Evolutionary conservation across 2,797 vertebrate species (phyloP), one percentile per base, ranked within the genome.

Genomic region (Echiichthys vipera): DNA sequence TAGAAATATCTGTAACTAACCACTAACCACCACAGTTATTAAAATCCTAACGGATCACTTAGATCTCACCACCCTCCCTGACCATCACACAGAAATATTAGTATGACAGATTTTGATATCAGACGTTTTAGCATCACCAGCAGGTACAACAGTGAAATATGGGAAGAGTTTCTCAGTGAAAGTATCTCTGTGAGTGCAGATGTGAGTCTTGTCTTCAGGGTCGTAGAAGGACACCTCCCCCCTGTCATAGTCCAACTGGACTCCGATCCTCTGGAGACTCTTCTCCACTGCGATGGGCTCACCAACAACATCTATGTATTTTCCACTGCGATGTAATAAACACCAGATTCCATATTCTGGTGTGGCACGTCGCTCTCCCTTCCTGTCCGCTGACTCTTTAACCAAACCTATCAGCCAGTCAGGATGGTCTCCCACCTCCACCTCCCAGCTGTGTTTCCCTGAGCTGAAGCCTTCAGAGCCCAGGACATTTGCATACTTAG

Each of bases 381-480:
- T 61, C 36, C 57, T 68, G 6, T 68, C 42, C 7, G n/a, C 43
- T 8, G 80, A 68, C 53, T 83, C 84, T 24, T 65, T 57, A 36
- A 12, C 12, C 12, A 36, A 36, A 36, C 34, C 34, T 1, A 87
- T 5, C 27, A 0, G 0, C 87, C 81, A 86, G 14, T 0, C 0
- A 39, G 79, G 61, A 51, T 77, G 40, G 53, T 86, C 65, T 59
- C 77, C 80, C 42, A 89, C 83, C 46, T 86, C 51, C 53, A 84
- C 71, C 49, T 88, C 77, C 84, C 84, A 86, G 74, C 51, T 78
- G 77, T 77, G 84, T 49, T 18, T 80, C 42, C 87, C 83, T 61
- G 80, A 80, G 58, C 43, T 80, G 69, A 89, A 84, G 22, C 81
- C 83, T 27, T 78, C 62, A 11, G 70, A 84, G 8, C 78, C 71